Conservation (phyloP, 2,113 vertebrate genomes). For the Fregetta grallaria region DNA sequence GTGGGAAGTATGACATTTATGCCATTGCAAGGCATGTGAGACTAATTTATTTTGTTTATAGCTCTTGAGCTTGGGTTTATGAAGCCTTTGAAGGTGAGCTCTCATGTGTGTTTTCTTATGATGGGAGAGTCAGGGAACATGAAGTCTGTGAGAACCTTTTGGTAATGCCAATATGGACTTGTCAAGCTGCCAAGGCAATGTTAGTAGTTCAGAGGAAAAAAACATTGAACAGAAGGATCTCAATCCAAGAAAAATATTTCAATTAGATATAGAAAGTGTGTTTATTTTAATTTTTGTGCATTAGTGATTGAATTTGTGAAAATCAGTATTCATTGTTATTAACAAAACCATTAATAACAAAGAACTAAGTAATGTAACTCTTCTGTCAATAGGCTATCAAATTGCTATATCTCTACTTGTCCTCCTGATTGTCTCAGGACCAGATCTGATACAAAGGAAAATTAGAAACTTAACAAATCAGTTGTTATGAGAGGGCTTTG, state of each 20-base stretch:
- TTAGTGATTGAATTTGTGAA: neutral
- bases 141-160: neutral
- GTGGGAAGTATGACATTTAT: neutral
- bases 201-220: neutral
- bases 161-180: neutral
- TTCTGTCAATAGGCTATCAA: neutral
- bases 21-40: neutral
- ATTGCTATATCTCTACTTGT: neutral
- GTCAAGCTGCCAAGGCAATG: neutral
- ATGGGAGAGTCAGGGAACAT: neutral
- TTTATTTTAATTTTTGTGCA: neutral
- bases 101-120: neutral
- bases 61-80: neutral
- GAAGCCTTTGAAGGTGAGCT: neutral
- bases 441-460: neutral
- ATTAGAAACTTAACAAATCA: neutral
- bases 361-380: neutral
- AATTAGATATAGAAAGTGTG: neutral
- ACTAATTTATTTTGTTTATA: neutral
- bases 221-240: neutral
- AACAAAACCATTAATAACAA: neutral
- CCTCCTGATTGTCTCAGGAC: neutral
- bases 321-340: neutral
- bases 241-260: neutral
- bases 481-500: neutral